Conservation (phyloP, 2,113 vertebrate genomes). For the Ailurus styani region DNA sequence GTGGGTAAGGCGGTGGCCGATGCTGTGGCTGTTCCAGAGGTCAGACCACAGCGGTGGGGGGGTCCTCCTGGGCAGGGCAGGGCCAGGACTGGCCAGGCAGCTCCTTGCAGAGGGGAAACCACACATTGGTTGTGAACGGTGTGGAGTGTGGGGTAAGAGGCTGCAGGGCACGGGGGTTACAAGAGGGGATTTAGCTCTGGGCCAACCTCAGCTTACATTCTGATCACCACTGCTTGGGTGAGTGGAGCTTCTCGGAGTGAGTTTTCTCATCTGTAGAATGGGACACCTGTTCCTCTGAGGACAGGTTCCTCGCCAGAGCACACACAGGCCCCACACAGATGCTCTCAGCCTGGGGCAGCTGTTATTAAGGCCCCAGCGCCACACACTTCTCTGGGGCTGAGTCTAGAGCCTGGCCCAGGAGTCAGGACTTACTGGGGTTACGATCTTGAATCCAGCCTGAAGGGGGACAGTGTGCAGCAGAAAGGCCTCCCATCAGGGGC, state of each 20-base stretch:
- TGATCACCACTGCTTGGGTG: neutral
- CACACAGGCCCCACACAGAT: neutral
- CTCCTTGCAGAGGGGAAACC: neutral
- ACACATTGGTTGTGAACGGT: neutral
- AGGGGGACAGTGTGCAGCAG: neutral
- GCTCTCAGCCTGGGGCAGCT: neutral
- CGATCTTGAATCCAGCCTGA: neutral
- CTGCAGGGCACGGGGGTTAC: accelerated
- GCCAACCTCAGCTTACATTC: neutral
- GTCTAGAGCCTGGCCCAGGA: neutral
- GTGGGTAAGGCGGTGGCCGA: neutral
- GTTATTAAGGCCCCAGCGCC: neutral
- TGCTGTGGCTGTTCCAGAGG: neutral
- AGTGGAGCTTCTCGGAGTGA: neutral
- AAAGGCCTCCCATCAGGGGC: neutral
- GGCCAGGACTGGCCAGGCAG: neutral
- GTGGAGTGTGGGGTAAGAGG: neutral
- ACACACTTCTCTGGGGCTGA: neutral
- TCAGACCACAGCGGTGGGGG: neutral
- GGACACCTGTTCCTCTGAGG: neutral
- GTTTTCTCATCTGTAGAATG: neutral
- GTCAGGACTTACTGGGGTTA: neutral
- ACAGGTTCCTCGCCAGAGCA: neutral
- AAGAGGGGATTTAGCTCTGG: neutral
- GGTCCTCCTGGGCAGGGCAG: neutral